Percentiles rank a stretch among this genome's conserved stretches.
These are phyloP conservation scores for Ecdyonurus torrentis DNA, from an alignment of 2,888 invertebrate genomes.

Conservation along the genomic window DNA sequence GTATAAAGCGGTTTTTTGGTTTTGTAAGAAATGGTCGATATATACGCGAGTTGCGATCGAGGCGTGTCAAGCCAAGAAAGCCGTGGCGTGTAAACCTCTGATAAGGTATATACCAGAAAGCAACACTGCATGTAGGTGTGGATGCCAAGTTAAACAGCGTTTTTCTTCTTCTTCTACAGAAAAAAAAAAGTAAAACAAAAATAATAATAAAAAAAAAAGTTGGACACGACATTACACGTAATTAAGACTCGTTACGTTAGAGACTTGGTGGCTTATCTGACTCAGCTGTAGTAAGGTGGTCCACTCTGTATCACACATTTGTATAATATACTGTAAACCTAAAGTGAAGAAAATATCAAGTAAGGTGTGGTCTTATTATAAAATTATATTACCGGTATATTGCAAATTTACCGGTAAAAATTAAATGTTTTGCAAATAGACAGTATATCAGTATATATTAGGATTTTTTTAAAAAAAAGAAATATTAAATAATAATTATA, in stretches of 20 bases:
- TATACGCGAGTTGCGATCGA: background rate
- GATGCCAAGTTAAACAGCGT: too few species aligned
- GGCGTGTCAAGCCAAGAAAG: background rate
- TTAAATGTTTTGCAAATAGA: too few species aligned
- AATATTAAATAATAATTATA: too few species aligned
- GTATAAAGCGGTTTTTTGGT: too few species aligned
- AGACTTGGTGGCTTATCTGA: background rate
- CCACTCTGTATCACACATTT: background rate
- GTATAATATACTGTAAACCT: too few species aligned
- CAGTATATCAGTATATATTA: too few species aligned
- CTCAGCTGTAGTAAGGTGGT: background rate
- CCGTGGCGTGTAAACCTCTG: background rate
- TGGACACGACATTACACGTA: background rate
- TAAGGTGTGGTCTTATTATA: background rate
- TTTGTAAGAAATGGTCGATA: too few species aligned
- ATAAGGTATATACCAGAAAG: background rate
- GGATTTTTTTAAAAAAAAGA: too few species aligned
- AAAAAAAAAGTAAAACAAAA: too few species aligned
- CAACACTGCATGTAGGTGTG: background rate
- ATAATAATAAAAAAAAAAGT: background rate
- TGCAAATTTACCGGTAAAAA: too few species aligned
- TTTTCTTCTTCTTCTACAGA: too few species aligned
- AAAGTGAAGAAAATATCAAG: too few species aligned
- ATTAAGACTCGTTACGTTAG: background rate
- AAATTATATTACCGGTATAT: background rate